These are phyloP conservation scores for Argyresthia goedartella DNA, from an alignment of 2,888 invertebrate species.

Conservation along the genomic window DNA sequence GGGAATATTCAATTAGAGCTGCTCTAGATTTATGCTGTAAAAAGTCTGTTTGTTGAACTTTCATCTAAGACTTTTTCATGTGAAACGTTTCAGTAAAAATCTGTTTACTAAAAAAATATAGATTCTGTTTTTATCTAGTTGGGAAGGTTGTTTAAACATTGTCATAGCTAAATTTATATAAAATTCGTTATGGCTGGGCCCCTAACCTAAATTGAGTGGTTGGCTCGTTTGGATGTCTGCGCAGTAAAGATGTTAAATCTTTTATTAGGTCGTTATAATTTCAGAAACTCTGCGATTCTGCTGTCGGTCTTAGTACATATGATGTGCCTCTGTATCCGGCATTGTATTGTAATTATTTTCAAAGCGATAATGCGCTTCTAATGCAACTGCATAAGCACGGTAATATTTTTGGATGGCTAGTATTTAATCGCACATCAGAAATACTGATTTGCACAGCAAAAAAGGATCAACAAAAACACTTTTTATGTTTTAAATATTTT, in stretches of 20 bases:
- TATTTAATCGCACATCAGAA: too few relatives aligned
- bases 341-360: too few relatives aligned
- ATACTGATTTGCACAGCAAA: too few relatives aligned
- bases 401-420: too few relatives aligned
- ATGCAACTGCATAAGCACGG: too few relatives aligned
- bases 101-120: neutral
- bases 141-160: conserved; percentile 13
- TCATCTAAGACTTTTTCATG: conserved; percentile 12
- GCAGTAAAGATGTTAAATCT: conserved; percentile 28
- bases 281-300: too few relatives aligned
- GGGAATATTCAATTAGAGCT: conserved; percentile 67
- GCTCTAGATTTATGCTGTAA: conserved; percentile 50
- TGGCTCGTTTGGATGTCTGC: conserved; percentile 33
- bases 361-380: too few relatives aligned
- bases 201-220: conserved; percentile 31
- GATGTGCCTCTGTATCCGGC: too few relatives aligned
- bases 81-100: too few relatives aligned
- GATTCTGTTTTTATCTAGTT: neutral
- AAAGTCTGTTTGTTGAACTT: conserved; percentile 24
- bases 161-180: conserved; percentile 3
- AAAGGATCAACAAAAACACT: too few relatives aligned
- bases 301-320: too few relatives aligned
- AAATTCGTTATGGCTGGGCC: conserved; percentile 5
- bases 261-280: conserved; percentile 30
- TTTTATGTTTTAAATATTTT: too few relatives aligned